Evolutionary conservation across 1,140 invertebrate genomes (phyloP).

Genomic region (Cataglyphis hispanica): DNA sequence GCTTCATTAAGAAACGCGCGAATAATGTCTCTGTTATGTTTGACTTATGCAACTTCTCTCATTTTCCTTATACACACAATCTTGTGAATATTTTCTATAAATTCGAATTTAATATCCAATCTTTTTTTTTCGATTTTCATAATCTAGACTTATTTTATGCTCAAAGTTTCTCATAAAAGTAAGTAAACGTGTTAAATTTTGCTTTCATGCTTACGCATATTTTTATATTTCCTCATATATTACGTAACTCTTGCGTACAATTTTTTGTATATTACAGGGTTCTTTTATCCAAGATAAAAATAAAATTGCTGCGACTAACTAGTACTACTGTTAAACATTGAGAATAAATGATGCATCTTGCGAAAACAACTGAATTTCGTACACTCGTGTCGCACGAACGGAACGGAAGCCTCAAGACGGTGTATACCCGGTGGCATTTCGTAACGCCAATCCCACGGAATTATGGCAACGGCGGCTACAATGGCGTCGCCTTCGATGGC

Average conservation of each 20-base stretch:
- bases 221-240: not conserved
- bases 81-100: not conserved
- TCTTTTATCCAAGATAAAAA: conserved; percentile 13
- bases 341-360: conserved; percentile 34
- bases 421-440: conserved; percentile 64
- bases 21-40: not conserved
- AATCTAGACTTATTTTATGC: not conserved
- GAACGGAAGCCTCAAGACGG: conserved; percentile 47
- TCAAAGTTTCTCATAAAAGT: not conserved
- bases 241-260: not conserved
- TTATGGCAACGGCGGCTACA: conserved; percentile 71
- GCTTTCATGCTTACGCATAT: not conserved
- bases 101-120: not conserved
- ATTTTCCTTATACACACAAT: not conserved
- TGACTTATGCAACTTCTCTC: not conserved
- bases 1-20: not conserved
- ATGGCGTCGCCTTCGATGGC: conserved; percentile 70
- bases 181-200: not conserved
- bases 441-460: conserved; percentile 71
- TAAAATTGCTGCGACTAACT: conserved; percentile 12
- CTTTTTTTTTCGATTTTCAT: not conserved
- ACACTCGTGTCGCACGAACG: conserved; percentile 31
- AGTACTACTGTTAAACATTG: not conserved
- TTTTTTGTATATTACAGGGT: not conserved
- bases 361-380: conserved; percentile 55